phyloP scores from a whole-genome alignment of 2,113 vertebrate species.

The Xenopus borealis region DNA sequence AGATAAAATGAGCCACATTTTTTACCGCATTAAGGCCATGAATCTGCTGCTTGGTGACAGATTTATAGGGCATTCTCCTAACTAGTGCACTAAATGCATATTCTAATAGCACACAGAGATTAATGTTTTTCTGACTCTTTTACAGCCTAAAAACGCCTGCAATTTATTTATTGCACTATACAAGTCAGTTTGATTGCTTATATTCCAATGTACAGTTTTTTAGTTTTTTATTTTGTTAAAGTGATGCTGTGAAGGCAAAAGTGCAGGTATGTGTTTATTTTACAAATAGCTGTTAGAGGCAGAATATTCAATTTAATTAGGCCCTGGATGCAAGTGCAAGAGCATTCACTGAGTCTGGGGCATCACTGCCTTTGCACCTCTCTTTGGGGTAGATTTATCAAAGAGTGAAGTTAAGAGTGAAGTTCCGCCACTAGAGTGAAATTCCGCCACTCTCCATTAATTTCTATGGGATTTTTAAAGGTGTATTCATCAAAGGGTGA shows the following conservation, averaged over 20 bases:
- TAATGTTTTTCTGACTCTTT: conserved; percentile 28
- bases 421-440: too few species aligned
- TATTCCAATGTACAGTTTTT: too few species aligned
- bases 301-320: background rate
- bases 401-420: too few species aligned
- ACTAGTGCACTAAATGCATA: conserved; percentile 42
- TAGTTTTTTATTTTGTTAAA: background rate
- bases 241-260: background rate
- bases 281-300: background rate
- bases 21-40: conserved; percentile 35
- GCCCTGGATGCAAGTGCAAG: too few species aligned
- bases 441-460: too few species aligned
- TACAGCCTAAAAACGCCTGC: conserved; percentile 21
- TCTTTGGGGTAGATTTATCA: too few species aligned
- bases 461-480: too few species aligned
- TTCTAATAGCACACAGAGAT: conserved; percentile 39
- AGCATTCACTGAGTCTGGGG: too few species aligned
- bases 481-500: too few species aligned
- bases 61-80: conserved; percentile 43
- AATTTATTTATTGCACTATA: conserved; percentile 29
- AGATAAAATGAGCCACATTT: conserved; percentile 36
- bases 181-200: background rate
- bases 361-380: too few species aligned
- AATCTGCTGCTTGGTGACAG: conserved; percentile 38
- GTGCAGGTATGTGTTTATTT: background rate